phyloP scores from a whole-genome alignment of 2,113 vertebrate genomes.

The Mirza zaza region DNA sequence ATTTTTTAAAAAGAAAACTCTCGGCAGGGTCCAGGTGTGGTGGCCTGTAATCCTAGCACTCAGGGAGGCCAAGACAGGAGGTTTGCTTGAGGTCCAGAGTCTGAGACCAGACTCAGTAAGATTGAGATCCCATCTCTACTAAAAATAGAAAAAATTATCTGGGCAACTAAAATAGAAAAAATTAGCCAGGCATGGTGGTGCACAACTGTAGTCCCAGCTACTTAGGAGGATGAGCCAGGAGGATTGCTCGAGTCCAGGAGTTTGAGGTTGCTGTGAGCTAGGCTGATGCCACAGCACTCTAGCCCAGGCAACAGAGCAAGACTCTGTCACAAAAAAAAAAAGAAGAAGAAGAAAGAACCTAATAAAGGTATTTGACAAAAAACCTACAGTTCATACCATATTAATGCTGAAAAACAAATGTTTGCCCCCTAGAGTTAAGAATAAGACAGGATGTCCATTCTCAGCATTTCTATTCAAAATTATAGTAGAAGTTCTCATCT shows the following conservation, averaged over 20 bases:
- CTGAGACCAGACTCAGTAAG: not conserved
- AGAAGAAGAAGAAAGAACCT: not conserved
- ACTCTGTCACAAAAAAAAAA: too few relatives aligned
- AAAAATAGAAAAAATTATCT: not conserved
- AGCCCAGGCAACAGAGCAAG: too few relatives aligned
- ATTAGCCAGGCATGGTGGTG: too few relatives aligned
- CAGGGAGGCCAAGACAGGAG: not conserved
- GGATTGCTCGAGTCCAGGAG: too few relatives aligned
- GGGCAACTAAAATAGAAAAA: too few relatives aligned
- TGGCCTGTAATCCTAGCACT: not conserved
- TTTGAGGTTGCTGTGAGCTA: too few relatives aligned
- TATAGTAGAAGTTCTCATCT: not conserved
- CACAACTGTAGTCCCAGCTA: too few relatives aligned
- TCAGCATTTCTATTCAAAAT: not conserved
- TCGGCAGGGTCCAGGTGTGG: too few relatives aligned
- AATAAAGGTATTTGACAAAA: not conserved
- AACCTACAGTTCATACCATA: not conserved
- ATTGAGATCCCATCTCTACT: not conserved
- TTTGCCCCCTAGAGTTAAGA: not conserved
- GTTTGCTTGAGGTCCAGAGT: not conserved
- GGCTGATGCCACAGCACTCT: too few relatives aligned
- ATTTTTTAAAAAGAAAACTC: not conserved
- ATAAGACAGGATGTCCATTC: not conserved
- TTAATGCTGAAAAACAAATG: not conserved
- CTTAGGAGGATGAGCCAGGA: too few relatives aligned